Percentiles rank a stretch among this genome's conserved stretches.
These are phyloP conservation scores for Laupala kohalensis DNA, from an alignment of 1,140 invertebrate species.

Conservation along the genomic window DNA sequence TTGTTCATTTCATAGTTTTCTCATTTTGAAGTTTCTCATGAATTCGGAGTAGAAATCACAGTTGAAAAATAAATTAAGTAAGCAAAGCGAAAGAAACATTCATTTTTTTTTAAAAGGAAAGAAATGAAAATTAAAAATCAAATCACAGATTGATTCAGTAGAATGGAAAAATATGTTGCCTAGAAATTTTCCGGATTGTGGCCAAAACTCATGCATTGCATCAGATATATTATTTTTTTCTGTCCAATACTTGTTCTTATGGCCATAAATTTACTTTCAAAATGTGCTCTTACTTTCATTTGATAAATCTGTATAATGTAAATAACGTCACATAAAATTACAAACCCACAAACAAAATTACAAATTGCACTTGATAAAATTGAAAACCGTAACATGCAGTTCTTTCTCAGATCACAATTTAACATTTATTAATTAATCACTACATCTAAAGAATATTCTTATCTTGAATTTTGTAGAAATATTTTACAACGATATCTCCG, in stretches of 20 bases:
- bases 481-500: background rate
- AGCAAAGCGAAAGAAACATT: background rate
- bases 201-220: background rate
- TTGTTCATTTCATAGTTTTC: too few relatives aligned
- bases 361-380: background rate
- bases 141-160: conserved; percentile 5
- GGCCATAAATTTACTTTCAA: background rate
- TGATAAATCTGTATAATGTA: background rate
- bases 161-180: conserved; percentile 5
- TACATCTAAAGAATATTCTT: too few relatives aligned
- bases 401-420: background rate
- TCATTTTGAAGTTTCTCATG: too few relatives aligned
- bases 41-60: background rate
- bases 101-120: background rate
- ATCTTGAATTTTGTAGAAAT: background rate
- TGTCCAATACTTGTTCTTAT: background rate
- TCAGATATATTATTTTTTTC: background rate
- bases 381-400: background rate
- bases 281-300: background rate
- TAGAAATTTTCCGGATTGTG: background rate
- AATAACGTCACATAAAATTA: background rate
- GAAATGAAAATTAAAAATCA: conserved; percentile 14
- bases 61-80: conserved; percentile 4
- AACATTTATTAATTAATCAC: too few relatives aligned
- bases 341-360: background rate